These are phyloP conservation scores for Anagyrus pseudococci DNA, from an alignment of 2,888 invertebrate genomes.

Conservation along the genomic window DNA sequence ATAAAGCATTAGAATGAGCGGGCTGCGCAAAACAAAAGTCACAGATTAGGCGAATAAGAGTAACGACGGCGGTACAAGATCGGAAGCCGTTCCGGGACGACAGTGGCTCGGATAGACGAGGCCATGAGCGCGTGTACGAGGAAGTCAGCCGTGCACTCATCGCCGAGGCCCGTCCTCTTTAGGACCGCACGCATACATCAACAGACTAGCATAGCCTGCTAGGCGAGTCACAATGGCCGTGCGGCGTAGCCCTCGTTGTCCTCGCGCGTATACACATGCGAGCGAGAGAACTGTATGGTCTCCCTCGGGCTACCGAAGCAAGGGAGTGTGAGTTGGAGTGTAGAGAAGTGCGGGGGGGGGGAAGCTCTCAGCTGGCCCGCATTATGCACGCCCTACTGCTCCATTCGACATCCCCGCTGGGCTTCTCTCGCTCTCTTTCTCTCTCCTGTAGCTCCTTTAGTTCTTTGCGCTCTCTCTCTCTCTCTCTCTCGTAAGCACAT, in stretches of 20 bases:
- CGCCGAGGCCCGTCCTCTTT: conserved; percentile 29
- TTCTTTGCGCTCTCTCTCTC: conserved; percentile 9
- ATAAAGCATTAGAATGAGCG: too few relatives aligned
- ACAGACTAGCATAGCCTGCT: too few relatives aligned
- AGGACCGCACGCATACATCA: too few relatives aligned
- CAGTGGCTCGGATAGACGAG: conserved; percentile 40
- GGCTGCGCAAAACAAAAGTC: too few relatives aligned
- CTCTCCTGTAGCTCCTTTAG: not conserved
- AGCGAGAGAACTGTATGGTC: too few relatives aligned
- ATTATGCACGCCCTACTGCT: conserved; percentile 55
- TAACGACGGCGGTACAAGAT: not conserved
- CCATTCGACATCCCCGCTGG: conserved; percentile 51
- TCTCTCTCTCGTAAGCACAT: not conserved
- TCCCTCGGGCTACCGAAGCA: conserved; percentile 40
- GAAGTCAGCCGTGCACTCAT: conserved; percentile 43
- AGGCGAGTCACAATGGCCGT: too few relatives aligned
- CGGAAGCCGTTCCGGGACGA: conserved; percentile 24
- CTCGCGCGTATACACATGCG: too few relatives aligned
- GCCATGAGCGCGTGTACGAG: conserved; percentile 11
- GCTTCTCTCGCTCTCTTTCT: conserved; percentile 22
- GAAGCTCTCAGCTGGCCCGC: conserved; percentile 52
- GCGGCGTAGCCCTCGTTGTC: too few relatives aligned
- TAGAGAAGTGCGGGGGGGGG: not conserved
- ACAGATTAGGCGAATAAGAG: too few relatives aligned
- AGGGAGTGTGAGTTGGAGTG: not conserved